Evolutionary conservation across 2,797 vertebrate genomes (phyloP).

Genomic region (Dendrocincla fuliginosa): DNA sequence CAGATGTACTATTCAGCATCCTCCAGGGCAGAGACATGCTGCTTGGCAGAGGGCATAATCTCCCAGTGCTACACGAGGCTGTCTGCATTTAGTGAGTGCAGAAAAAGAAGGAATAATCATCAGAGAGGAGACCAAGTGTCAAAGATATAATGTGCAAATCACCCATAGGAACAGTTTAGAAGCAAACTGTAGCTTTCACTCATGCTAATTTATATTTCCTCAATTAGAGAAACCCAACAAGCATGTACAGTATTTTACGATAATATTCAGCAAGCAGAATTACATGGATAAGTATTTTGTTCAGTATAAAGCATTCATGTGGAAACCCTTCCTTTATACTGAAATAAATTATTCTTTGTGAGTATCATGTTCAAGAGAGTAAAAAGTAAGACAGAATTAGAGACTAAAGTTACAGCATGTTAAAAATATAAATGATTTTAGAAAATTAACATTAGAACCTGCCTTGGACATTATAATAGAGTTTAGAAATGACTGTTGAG

Average conservation of each 20-base stretch:
- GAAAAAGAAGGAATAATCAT: background rate
- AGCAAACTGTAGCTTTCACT: background rate
- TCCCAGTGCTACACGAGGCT: background rate
- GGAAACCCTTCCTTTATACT: background rate
- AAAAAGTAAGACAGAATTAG: background rate
- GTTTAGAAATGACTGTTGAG: background rate
- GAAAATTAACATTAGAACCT: background rate
- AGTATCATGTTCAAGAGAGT: background rate
- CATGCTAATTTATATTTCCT: background rate
- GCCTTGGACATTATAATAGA: background rate
- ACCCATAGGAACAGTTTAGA: background rate
- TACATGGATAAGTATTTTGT: background rate
- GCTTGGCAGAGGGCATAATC: background rate
- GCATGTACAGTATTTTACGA: background rate
- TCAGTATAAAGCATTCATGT: background rate
- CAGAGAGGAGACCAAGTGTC: background rate
- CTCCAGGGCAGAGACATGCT: background rate
- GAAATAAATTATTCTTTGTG: background rate
- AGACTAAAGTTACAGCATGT: background rate
- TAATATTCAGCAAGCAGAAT: background rate
- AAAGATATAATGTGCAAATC: background rate
- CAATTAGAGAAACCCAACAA: background rate
- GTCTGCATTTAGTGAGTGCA: background rate
- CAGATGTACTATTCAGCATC: background rate
- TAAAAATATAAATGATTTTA: background rate